Evolutionary conservation across 1,140 invertebrate species (phyloP), one percentile per base, ranked within the genome.

Genomic region (Pseudomyrmex dendroicus): DNA sequence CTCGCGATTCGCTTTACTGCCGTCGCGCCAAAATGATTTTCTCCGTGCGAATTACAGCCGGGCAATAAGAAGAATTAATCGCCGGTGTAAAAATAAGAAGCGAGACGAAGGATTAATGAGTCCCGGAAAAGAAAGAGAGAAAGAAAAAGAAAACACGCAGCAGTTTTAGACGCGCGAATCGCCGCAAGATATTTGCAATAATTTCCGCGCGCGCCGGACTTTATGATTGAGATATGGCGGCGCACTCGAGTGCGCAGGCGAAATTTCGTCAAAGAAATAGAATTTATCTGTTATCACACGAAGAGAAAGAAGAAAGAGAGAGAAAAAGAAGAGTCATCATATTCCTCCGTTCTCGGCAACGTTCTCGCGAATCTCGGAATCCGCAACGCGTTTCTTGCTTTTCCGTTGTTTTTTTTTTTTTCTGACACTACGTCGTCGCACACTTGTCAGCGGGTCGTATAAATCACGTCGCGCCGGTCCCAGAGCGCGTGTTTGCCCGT

Each of bases 161-260:
- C 62, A 74, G 62, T 67, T 46, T 35, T 85, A 56, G 63, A 59
- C 62, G 62, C 61, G 83, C 22, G 76, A 78, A 82, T 70, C 70
- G 70, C 63, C 63, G 64, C 67, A 84, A 84, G 80, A 64, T 84
- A 84, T 84, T 84, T 59, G 78, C 66, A 84, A 84, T 84, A 78
- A 84, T 72, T 72, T 72, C 78, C 72, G 25, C 61, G 35, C 61
- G 35, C 59, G 52, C 59, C 48, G 44, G 76, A 70, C 35, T 70
- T 78, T 70, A n/a, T n/a, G 76, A 46, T 57, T 73, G 54, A 67
- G 64, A 84, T 84, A 67, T 48, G 66, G 17, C 1, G 64, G 54
- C 54, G 25, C 44, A 25, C 56, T 57, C 20, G n/a, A 15, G 3
- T 8, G 46, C 44, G 22, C 17, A 2, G 13, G 13, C 15, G 59